phyloP scores from a whole-genome alignment of 2,113 vertebrate species.

The Tenrec ecaudatus region DNA sequence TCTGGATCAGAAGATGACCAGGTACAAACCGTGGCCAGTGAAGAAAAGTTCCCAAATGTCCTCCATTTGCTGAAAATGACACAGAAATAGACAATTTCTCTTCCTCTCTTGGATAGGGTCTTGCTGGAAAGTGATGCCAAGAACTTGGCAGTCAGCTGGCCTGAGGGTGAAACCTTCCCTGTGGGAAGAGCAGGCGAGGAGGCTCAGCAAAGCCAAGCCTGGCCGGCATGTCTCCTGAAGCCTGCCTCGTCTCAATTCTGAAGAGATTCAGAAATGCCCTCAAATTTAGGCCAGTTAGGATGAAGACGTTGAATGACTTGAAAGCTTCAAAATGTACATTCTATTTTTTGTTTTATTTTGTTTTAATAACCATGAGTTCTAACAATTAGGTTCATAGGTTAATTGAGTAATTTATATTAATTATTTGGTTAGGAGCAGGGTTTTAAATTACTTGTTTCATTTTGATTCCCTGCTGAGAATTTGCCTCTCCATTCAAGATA shows the following conservation, averaged over 20 bases:
- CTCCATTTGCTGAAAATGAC: neutral
- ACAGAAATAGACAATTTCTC: neutral
- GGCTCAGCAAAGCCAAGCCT: neutral
- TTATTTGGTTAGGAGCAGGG: neutral
- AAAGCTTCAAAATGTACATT: neutral
- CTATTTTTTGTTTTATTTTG: too few species aligned
- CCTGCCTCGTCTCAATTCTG: neutral
- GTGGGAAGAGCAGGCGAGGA: neutral
- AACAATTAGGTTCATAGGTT: neutral
- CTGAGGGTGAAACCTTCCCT: neutral
- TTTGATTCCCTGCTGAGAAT: neutral
- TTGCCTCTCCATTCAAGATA: neutral
- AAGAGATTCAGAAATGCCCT: neutral
- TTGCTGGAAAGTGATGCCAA: neutral
- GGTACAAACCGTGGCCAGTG: neutral
- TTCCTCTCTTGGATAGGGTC: neutral
- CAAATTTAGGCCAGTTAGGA: neutral
- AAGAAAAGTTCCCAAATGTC: neutral
- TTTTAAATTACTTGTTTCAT: too few species aligned
- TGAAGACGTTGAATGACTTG: neutral
- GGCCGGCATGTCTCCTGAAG: rapidly evolving
- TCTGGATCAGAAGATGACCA: neutral
- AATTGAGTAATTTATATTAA: neutral
- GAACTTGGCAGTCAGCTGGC: neutral
- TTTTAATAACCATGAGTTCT: neutral